Percentiles rank a stretch among this genome's conserved stretches.
These are phyloP conservation scores for Balearica regulorum DNA, from an alignment of 2,797 vertebrate genomes.

Conservation along the genomic window DNA sequence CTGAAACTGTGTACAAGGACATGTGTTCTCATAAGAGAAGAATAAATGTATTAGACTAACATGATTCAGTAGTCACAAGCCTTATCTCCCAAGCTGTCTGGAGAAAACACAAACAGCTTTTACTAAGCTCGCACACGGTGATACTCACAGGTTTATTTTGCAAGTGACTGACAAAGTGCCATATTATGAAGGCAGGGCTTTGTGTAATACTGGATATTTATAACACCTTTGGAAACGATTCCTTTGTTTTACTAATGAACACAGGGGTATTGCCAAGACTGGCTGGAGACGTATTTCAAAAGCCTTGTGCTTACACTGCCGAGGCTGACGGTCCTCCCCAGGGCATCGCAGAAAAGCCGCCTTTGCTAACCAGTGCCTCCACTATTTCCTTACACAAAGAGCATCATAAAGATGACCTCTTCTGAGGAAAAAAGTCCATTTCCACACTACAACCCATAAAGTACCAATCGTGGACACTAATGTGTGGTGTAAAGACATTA, in stretches of 20 bases:
- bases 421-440: not conserved
- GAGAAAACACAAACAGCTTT: not conserved
- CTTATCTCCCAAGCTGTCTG: not conserved
- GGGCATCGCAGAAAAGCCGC: not conserved
- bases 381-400: not conserved
- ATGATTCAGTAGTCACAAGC: not conserved
- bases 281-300: not conserved
- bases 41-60: not conserved
- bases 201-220: not conserved
- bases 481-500: not conserved
- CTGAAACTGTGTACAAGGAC: not conserved
- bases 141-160: not conserved
- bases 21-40: not conserved
- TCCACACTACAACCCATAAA: not conserved
- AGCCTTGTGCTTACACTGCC: not conserved
- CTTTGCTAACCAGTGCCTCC: not conserved
- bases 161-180: not conserved
- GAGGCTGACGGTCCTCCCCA: not conserved
- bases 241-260: not conserved
- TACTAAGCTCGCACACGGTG: not conserved
- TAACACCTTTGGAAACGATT: not conserved
- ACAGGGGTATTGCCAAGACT: not conserved
- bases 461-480: fast-evolving
- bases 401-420: not conserved
- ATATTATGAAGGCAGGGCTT: not conserved